Percentiles rank a stretch among this genome's conserved stretches.
Conservation (phyloP, 1,140 invertebrate genomes). For the Drosophila sproati region DNA sequence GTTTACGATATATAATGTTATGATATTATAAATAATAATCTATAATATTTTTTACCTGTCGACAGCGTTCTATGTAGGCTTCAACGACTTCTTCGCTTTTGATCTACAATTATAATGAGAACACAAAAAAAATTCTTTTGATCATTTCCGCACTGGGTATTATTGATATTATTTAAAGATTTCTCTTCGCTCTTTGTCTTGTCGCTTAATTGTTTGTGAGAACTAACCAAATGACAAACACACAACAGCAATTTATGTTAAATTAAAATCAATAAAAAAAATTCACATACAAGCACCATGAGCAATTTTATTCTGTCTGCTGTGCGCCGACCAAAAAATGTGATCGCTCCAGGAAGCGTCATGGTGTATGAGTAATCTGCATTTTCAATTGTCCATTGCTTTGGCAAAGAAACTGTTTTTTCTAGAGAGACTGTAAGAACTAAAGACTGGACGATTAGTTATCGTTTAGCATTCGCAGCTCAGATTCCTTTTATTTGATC, state of each 20-base stretch:
- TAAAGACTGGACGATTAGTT: too few species aligned
- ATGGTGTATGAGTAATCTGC: conserved; percentile 43
- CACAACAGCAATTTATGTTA: conserved; percentile 66
- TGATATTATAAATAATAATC: not conserved
- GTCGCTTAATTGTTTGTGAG: conserved; percentile 41
- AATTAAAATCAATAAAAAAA: conserved; percentile 79
- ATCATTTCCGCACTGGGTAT: conserved; percentile 41
- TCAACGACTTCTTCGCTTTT: conserved; percentile 87
- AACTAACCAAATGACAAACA: conserved; percentile 29
- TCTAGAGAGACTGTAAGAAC: not conserved
- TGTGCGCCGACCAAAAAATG: not conserved
- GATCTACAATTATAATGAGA: conserved; percentile 80
- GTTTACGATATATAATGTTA: too few species aligned
- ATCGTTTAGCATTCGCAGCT: too few species aligned
- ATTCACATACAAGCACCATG: conserved; percentile 32
- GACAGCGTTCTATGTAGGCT: conserved; percentile 88
- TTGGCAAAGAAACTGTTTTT: not conserved
- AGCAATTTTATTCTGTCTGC: conserved; percentile 27
- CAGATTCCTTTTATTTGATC: too few species aligned
- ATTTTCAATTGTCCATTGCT: conserved; percentile 7
- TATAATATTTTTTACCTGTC: conserved; percentile 48
- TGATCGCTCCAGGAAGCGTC: conserved; percentile 15
- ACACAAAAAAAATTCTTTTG: conserved; percentile 27
- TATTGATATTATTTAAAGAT: not conserved
- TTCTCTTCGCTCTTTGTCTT: not conserved